phyloP scores from a whole-genome alignment of 2,797 vertebrate genomes.

The Melanotaenia maccullochi region DNA sequence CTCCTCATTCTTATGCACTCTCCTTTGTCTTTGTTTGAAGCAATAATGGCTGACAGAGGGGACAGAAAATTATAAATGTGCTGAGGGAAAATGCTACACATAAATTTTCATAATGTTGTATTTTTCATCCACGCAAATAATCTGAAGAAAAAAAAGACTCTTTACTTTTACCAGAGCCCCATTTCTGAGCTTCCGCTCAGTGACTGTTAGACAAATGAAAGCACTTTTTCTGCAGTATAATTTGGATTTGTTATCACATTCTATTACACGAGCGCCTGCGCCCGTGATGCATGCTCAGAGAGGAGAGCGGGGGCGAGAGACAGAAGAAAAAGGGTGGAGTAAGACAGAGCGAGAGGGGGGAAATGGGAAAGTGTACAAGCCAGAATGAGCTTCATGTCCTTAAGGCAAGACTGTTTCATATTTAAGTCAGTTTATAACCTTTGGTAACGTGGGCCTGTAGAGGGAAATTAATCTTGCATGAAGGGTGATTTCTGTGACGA shows the following conservation, averaged over 20 bases:
- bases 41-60: constrained; percentile 56
- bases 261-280: constrained; percentile 61
- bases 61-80: constrained; percentile 69
- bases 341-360: constrained; percentile 28
- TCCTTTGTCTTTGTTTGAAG: constrained; percentile 63
- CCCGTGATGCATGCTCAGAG: constrained; percentile 59
- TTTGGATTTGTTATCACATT: constrained; percentile 76
- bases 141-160: constrained; percentile 27
- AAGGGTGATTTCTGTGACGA: constrained; percentile 76
- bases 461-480: constrained; percentile 79
- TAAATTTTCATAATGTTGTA: constrained; percentile 73
- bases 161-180: constrained; percentile 57
- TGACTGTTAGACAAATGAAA: constrained; percentile 69
- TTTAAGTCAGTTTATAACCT: constrained; percentile 81
- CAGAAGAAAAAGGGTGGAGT: constrained; percentile 10
- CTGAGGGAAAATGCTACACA: constrained; percentile 67
- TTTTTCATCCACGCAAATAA: constrained; percentile 46
- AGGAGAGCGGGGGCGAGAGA: constrained; percentile 14
- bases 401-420: constrained; percentile 82
- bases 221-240: constrained; percentile 67
- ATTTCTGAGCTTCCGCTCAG: constrained; percentile 57
- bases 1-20: constrained; percentile 38
- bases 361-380: constrained; percentile 51
- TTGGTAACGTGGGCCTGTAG: constrained; percentile 68
- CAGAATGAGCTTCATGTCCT: constrained; percentile 73